Evolutionary conservation across 2,797 vertebrate species (phyloP).

Genomic region (Orestias chungarensis): DNA sequence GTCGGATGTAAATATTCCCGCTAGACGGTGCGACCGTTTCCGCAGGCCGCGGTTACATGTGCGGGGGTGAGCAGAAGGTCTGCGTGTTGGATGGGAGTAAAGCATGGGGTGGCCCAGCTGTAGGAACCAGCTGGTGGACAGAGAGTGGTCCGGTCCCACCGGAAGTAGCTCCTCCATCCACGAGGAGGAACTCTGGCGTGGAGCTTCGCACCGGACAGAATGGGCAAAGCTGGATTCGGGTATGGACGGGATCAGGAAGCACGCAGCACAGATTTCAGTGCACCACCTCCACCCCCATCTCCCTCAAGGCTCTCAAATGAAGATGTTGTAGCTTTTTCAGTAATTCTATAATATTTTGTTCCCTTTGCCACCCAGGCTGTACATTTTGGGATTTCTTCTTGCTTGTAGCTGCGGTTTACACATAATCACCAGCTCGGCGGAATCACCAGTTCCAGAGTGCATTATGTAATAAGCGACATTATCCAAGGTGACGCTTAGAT

Average conservation of each 20-base stretch:
- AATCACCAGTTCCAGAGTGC: conserved; percentile 57
- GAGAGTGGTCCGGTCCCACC: conserved; percentile 59
- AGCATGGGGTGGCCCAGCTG: conserved; percentile 79
- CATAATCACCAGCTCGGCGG: conserved; percentile 40
- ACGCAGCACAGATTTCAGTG: not conserved
- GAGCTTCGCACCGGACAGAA: conserved; percentile 36
- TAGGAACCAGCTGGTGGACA: conserved; percentile 78
- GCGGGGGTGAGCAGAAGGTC: conserved; percentile 70
- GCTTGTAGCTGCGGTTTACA: conserved; percentile 56
- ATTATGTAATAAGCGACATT: conserved; percentile 69
- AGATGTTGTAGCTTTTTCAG: conserved; percentile 5
- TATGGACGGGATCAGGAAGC: conserved; percentile 27
- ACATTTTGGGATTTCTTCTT: conserved; percentile 48
- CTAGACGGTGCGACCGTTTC: conserved; percentile 21
- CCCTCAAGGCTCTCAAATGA: conserved; percentile 19
- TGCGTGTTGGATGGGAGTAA: conserved; percentile 68
- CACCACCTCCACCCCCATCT: not conserved
- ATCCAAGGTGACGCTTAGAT: conserved; percentile 70
- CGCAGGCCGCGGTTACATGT: conserved; percentile 31
- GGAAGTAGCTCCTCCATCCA: conserved; percentile 71
- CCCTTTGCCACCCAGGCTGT: conserved; percentile 15
- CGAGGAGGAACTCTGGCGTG: conserved; percentile 46
- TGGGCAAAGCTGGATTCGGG: conserved; percentile 29
- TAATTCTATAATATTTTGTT: conserved; percentile 8
- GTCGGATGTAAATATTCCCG: conserved; percentile 19